These are phyloP conservation scores for Anastrepha ludens DNA, from an alignment of 1,140 invertebrate species.

Conservation along the genomic window DNA sequence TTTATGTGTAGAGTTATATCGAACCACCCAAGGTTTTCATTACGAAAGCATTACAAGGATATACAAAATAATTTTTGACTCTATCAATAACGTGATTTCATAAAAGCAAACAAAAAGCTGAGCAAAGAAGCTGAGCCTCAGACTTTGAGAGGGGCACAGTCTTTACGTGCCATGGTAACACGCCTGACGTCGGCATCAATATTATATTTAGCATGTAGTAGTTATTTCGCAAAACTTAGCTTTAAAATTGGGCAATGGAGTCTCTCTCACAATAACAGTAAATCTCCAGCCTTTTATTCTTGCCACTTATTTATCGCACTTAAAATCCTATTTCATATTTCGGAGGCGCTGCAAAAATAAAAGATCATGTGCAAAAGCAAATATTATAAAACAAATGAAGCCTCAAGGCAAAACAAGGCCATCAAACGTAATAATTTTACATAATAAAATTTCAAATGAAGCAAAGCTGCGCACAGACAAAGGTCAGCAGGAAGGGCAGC, in stretches of 20 bases:
- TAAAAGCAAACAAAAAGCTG: too few relatives aligned
- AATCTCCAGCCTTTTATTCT: not conserved
- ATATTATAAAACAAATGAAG: slow-evolving; percentile 43
- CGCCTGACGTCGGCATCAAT: too few relatives aligned
- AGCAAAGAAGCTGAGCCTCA: too few relatives aligned
- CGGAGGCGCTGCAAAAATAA: slow-evolving; percentile 7
- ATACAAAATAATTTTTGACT: too few relatives aligned
- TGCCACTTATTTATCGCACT: not conserved
- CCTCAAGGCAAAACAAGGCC: slow-evolving; percentile 41
- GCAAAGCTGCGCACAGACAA: not conserved
- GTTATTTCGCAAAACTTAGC: not conserved
- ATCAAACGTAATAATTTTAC: slow-evolving; percentile 51
- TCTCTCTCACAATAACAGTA: not conserved
- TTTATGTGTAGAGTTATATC: too few relatives aligned
- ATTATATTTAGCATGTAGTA: too few relatives aligned
- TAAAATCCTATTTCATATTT: slow-evolving; percentile 32
- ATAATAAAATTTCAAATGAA: slow-evolving; percentile 51
- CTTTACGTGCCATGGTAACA: too few relatives aligned
- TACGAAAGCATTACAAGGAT: too few relatives aligned
- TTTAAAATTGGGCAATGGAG: not conserved
- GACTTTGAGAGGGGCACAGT: too few relatives aligned
- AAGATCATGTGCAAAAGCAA: slow-evolving; percentile 33
- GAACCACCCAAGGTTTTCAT: too few relatives aligned
- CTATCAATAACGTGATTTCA: too few relatives aligned
- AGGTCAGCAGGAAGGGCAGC: slow-evolving; percentile 6